Evolutionary conservation across 2,797 vertebrate species (phyloP).

Genomic region (Hyperoplus immaculatus): DNA sequence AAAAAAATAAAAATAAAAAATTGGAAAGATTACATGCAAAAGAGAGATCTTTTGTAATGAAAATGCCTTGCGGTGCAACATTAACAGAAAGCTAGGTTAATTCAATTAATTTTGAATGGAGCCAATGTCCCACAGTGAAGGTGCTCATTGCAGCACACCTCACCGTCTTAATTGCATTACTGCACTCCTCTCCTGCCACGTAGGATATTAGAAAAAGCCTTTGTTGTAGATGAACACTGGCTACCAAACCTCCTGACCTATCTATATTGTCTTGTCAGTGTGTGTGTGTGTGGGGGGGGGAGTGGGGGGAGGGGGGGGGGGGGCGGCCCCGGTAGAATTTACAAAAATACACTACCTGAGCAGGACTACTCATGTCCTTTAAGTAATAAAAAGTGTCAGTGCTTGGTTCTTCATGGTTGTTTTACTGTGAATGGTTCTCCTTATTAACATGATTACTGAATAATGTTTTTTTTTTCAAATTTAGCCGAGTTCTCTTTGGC

Average conservation of each 20-base stretch:
- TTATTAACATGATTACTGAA: conserved; percentile 63
- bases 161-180: conserved; percentile 80
- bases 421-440: conserved; percentile 23
- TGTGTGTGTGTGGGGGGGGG: no score
- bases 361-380: conserved; percentile 33
- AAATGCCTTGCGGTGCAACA: conserved; percentile 74
- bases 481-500: conserved; percentile 42
- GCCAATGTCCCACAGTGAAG: conserved; percentile 82
- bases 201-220: conserved; percentile 77
- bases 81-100: conserved; percentile 80
- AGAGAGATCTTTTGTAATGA: conserved; percentile 71
- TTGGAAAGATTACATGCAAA: conserved; percentile 58
- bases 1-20: conserved; percentile 41
- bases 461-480: conserved; percentile 55
- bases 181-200: conserved; percentile 68
- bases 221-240: conserved; percentile 64
- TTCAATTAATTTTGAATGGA: conserved; percentile 85
- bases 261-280: conserved; percentile 30
- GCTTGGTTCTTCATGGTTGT: conserved; percentile 39
- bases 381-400: conserved; percentile 11
- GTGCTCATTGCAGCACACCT: conserved; percentile 77
- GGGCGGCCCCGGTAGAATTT: conserved; percentile 26
- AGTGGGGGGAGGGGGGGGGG: no score
- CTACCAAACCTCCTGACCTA: conserved; percentile 65
- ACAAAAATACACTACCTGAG: conserved; percentile 44